These are phyloP conservation scores for Odontothrips loti DNA, from an alignment of 2,888 invertebrate species.

Conservation along the genomic window DNA sequence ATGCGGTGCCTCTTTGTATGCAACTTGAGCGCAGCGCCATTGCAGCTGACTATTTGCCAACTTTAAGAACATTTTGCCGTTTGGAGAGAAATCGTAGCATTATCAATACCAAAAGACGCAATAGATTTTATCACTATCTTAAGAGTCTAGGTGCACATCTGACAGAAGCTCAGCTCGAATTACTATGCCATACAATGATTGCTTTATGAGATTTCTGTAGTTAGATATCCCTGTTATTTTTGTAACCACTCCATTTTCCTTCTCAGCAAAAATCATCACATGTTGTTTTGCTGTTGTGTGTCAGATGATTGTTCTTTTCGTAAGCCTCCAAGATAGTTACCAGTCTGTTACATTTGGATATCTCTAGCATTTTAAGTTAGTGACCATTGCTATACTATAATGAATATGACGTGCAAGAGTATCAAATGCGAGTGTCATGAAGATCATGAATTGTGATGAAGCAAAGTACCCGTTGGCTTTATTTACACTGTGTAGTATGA, in stretches of 20 bases:
- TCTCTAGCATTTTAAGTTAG: too few relatives aligned
- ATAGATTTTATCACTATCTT: conserved; percentile 75
- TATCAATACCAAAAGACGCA: conserved; percentile 60
- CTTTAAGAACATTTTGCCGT: conserved; percentile 64
- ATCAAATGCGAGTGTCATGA: too few relatives aligned
- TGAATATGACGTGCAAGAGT: too few relatives aligned
- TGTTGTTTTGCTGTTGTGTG: neutral
- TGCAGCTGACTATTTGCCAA: conserved; percentile 65
- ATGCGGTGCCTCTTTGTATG: conserved; percentile 50
- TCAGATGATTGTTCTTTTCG: too few relatives aligned
- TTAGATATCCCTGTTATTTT: neutral
- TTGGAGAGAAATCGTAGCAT: conserved; percentile 60
- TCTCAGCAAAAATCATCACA: neutral
- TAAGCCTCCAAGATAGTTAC: neutral
- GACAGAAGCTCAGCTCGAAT: conserved; percentile 2
- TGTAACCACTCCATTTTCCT: neutral
- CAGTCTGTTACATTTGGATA: neutral
- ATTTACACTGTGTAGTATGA: too few relatives aligned
- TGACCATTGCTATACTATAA: too few relatives aligned
- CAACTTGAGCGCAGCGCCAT: conserved; percentile 55
- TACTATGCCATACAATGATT: neutral
- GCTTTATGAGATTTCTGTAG: neutral
- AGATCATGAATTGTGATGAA: too few relatives aligned
- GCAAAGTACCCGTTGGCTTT: too few relatives aligned
- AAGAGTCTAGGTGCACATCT: conserved; percentile 53